Evolutionary conservation across 2,797 vertebrate species (phyloP).

Genomic region (Falco cherrug): DNA sequence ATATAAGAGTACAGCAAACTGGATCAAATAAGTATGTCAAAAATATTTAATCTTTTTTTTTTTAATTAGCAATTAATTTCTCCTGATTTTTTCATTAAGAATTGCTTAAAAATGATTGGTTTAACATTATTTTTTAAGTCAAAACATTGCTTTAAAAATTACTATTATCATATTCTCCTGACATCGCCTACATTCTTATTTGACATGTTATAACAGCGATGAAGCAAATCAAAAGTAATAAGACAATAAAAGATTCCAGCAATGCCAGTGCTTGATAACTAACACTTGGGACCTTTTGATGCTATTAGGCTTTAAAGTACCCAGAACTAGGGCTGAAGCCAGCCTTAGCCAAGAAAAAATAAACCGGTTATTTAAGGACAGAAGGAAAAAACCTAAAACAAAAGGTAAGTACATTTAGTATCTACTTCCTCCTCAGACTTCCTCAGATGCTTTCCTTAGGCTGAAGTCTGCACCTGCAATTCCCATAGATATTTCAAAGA

Average conservation of each 20-base stretch:
- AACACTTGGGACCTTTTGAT: not conserved
- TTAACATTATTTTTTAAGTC: conserved; percentile 11
- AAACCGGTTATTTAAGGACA: not conserved
- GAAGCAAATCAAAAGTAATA: conserved; percentile 20
- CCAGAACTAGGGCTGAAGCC: not conserved
- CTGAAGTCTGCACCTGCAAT: not conserved
- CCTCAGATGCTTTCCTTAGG: not conserved
- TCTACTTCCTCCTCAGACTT: not conserved
- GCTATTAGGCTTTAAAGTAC: not conserved
- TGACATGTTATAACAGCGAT: not conserved
- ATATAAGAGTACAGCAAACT: not conserved
- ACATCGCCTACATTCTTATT: not conserved
- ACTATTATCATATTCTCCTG: not conserved
- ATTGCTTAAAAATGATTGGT: not conserved
- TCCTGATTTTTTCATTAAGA: not conserved
- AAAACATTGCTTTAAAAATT: conserved; percentile 22
- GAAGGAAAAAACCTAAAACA: not conserved
- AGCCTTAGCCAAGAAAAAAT: not conserved
- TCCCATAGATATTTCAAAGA: not conserved
- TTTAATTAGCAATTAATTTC: not conserved
- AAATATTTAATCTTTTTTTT: not conserved
- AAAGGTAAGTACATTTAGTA: not conserved
- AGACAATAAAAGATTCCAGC: conserved; percentile 10
- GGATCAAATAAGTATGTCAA: not conserved
- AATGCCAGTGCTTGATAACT: conserved; percentile 6